Base-by-base conservation (phyloP, 2,113 vertebrate genomes). In the Merops nubicus region DNA sequence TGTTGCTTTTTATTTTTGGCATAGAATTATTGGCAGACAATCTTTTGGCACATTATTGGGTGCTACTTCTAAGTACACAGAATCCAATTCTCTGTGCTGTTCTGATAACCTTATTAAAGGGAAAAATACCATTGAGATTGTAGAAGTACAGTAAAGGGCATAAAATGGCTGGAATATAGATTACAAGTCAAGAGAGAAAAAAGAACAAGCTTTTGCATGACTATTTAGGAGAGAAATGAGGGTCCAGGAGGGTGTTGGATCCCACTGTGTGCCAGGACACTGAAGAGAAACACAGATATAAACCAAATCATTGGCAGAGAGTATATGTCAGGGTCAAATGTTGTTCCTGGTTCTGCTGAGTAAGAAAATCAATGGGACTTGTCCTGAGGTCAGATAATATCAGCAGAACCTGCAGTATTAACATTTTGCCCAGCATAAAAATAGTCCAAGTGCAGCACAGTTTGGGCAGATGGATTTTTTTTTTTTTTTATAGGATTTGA, bases 301-400 rank as follows among this genome's bases (percentile, higher is more conserved):
- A 76, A 86, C 2, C 64, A 67, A 88, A 75, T 59, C 9, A 21
- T 67, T 86, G 79, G 9, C 82, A 92, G 88, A 65, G 53, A 31
- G 31, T 59, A 16, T 84, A 54, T 88, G 64, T 77, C 79, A 94
- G 88, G 88, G 79, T 94, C 83, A 94, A 47, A 85, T 89, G 33
- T 56, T 91, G 33, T 60, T 77, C 42, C 63, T 83, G 54, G 26
- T 70, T 80, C 51, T 96, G 93, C 93, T 95, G 96, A 94, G 68
- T 81, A 87, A 93, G 88, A 67, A 92, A 93, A 97, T 96, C 95
- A 72, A 92, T 94, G 69, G 17, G 63, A 68, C 57, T 15, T 85
- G 60, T 90, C 60, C 64, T 68, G 85, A 92, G 92, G 83, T 92
- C 85, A 75, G 64, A 21, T 26, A 91, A 43, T 72, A 74, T 29